A percentile compares a stretch with the other conserved stretches of the same genome.
Evolutionary conservation across 2,113 vertebrate genomes (phyloP).

Genomic region (Nestor notabilis): DNA sequence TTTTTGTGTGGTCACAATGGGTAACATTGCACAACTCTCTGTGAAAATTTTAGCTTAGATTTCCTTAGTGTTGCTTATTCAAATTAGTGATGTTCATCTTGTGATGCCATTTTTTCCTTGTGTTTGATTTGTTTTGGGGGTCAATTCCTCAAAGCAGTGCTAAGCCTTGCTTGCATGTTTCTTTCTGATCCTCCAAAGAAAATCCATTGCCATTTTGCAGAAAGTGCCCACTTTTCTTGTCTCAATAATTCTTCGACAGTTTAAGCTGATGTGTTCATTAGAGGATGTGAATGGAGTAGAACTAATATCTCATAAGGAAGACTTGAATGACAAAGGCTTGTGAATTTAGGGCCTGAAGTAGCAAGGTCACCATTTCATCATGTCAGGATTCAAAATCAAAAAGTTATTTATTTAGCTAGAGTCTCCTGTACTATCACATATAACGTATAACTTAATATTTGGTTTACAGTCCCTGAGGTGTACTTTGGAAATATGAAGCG

Average conservation of each 20-base stretch:
- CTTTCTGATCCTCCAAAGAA: background rate
- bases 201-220: background rate
- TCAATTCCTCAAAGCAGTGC: background rate
- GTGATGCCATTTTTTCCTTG: background rate
- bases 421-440: background rate
- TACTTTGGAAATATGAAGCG: background rate
- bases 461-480: background rate
- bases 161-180: background rate
- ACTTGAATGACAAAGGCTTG: background rate
- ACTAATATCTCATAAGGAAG: background rate
- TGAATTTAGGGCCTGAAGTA: background rate
- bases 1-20: background rate
- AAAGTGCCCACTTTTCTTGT: background rate
- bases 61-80: background rate
- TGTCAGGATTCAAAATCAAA: background rate
- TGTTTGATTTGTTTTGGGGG: background rate
- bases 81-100: background rate
- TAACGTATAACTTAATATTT: background rate
- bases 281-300: background rate
- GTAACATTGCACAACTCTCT: background rate
- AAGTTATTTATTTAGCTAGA: background rate
- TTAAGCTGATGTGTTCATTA: background rate
- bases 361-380: background rate
- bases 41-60: background rate
- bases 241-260: background rate